Evolutionary conservation across 2,888 invertebrate species (phyloP).

Genomic region (Habroteleia sp.): DNA sequence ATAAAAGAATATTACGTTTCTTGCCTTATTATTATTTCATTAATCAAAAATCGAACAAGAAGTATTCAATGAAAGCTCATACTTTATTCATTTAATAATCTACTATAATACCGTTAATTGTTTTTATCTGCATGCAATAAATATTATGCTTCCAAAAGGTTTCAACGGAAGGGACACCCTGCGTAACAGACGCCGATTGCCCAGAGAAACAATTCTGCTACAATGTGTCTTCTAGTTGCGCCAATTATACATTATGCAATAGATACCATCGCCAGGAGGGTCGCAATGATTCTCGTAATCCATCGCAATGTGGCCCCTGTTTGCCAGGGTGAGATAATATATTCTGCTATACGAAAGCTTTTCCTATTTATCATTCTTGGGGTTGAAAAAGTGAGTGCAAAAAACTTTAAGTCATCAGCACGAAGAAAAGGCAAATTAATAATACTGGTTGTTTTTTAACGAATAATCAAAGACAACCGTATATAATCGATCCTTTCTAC

Average conservation of each 20-base stretch:
- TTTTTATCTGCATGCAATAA: slow-evolving; percentile 39
- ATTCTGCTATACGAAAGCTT: slow-evolving; percentile 34
- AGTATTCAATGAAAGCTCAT: too few species aligned
- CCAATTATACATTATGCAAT: slow-evolving; percentile 63
- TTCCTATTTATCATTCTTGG: slow-evolving; percentile 45
- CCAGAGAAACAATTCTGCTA: slow-evolving; percentile 64
- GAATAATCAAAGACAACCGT: not conserved
- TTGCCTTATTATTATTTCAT: slow-evolving; percentile 19
- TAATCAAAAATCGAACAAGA: slow-evolving; percentile 11
- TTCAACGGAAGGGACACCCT: slow-evolving; percentile 52
- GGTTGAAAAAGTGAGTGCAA: slow-evolving; percentile 10
- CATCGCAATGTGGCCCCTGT: slow-evolving; percentile 64
- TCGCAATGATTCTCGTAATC: slow-evolving; percentile 58
- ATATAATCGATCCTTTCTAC: not conserved
- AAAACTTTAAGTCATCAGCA: slow-evolving; percentile 20
- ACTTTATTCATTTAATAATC: too few species aligned
- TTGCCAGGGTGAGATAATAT: slow-evolving; percentile 60
- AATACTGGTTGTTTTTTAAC: not conserved
- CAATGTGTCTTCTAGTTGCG: slow-evolving; percentile 60
- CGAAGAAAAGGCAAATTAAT: not conserved
- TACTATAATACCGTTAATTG: too few species aligned
- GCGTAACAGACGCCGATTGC: slow-evolving; percentile 61
- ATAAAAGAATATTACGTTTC: slow-evolving; percentile 8
- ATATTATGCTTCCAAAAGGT: slow-evolving; percentile 37
- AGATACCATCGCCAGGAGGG: slow-evolving; percentile 64